Conservation (phyloP, 2,113 vertebrate genomes). For the Melanotaenia duboulayi region DNA sequence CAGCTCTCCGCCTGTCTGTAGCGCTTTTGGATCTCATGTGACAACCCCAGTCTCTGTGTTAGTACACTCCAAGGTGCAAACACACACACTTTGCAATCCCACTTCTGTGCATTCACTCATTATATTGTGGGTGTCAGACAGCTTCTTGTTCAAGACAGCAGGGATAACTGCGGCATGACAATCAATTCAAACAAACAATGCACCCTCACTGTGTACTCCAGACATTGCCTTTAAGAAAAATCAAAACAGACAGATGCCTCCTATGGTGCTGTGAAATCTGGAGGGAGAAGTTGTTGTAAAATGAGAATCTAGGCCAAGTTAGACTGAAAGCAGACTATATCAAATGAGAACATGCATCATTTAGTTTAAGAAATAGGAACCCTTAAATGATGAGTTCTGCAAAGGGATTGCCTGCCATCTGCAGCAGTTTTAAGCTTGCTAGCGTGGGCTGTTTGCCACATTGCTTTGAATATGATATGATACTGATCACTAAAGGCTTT, state of each 20-base stretch:
- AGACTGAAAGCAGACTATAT: slow-evolving; percentile 48
- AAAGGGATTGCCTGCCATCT: slow-evolving; percentile 14
- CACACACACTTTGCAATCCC: slow-evolving; percentile 27
- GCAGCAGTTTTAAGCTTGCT: slow-evolving; percentile 11
- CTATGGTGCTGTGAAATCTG: slow-evolving; percentile 27
- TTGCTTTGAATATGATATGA: slow-evolving; percentile 13
- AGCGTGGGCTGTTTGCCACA: slow-evolving; percentile 13
- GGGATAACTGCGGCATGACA: slow-evolving; percentile 55
- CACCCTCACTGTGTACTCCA: slow-evolving; percentile 16
- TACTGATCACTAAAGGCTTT: slow-evolving; percentile 46
- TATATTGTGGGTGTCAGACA: slow-evolving; percentile 39
- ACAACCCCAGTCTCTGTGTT: slow-evolving; percentile 38
- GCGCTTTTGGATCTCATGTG: slow-evolving; percentile 50
- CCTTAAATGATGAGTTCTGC: slow-evolving; percentile 17
- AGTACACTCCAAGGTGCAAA: slow-evolving; percentile 28
- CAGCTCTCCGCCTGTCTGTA: slow-evolving; percentile 55
- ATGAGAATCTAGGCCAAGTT: slow-evolving; percentile 46
- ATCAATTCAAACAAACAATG: slow-evolving; percentile 54
- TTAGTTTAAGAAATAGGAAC: slow-evolving; percentile 18
- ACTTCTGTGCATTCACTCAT: slow-evolving; percentile 49
- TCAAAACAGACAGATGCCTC: slow-evolving; percentile 7
- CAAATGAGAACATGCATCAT: slow-evolving; percentile 46
- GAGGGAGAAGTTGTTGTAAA: slow-evolving; percentile 21
- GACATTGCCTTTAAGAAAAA: slow-evolving; percentile 22
- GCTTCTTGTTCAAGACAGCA: slow-evolving; percentile 39